Conservation (phyloP, 2,888 invertebrate species). For the Torymus auratus region DNA sequence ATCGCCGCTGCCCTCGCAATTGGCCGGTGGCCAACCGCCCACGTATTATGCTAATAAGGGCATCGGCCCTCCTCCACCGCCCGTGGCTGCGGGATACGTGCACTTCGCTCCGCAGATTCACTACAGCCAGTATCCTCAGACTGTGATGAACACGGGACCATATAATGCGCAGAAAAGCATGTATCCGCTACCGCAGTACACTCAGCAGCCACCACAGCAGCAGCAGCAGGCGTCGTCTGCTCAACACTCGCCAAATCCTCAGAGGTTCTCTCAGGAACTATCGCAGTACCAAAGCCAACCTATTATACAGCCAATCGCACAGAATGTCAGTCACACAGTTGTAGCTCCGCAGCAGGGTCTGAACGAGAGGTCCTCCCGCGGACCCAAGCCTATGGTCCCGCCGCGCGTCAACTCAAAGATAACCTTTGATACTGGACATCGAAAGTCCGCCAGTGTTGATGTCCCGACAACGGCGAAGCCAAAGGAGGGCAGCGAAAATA, state of each 20-base stretch:
- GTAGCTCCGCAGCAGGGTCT: conserved; percentile 58
- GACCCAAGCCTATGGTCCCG: conserved; percentile 74
- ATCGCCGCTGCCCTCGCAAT: conserved; percentile 69
- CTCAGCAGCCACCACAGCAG: conserved; percentile 32
- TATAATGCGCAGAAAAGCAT: conserved; percentile 69
- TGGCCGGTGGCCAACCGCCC: conserved; percentile 71
- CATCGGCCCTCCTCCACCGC: conserved; percentile 68
- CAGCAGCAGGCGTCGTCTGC: conserved; percentile 61
- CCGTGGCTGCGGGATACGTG: conserved; percentile 65
- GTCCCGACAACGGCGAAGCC: conserved; percentile 63
- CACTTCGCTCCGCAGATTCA: conserved; percentile 63
- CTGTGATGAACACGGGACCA: conserved; percentile 71
- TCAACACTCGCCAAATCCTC: conserved; percentile 72
- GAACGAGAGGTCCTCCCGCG: conserved; percentile 67
- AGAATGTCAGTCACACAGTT: conserved; percentile 69
- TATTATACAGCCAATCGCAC: conserved; percentile 73
- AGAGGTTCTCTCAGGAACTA: conserved; percentile 72
- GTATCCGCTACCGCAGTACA: conserved; percentile 62
- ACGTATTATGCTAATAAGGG: conserved; percentile 66
- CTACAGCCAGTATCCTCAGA: conserved; percentile 73
- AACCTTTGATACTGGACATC: conserved; percentile 70
- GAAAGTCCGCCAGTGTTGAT: conserved; percentile 69
- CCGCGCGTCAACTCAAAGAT: conserved; percentile 74
- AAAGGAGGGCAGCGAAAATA: conserved; percentile 35
- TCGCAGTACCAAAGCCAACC: conserved; percentile 73